A percentile compares a stretch with the other conserved stretches of the same genome.
Conservation (phyloP, 2,797 vertebrate genomes). For the Anabacerthia variegaticeps region DNA sequence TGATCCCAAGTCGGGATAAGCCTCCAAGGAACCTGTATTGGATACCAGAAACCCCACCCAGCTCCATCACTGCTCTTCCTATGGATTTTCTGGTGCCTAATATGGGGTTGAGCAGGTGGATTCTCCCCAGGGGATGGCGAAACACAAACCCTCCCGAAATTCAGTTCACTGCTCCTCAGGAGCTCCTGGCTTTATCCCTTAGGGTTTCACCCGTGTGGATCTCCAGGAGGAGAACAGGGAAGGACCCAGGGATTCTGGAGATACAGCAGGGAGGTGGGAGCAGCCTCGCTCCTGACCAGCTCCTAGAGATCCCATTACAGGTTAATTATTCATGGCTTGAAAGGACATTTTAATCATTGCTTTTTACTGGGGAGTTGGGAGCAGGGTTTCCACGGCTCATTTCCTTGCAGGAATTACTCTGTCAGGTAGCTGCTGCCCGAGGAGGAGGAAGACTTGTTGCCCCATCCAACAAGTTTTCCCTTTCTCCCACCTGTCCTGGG, state of each 20-base stretch:
- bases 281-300: background rate
- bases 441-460: too few relatives aligned
- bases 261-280: background rate
- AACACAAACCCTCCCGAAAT: too few relatives aligned
- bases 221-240: too few relatives aligned
- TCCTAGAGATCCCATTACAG: background rate
- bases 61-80: too few relatives aligned
- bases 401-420: background rate
- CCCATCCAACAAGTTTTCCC: background rate
- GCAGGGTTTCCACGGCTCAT: background rate
- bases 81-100: background rate
- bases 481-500: background rate
- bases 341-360: background rate
- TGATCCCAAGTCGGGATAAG: too few relatives aligned
- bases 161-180: too few relatives aligned
- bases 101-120: background rate
- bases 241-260: too few relatives aligned
- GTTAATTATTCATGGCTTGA: slow-evolving; percentile 51
- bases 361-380: background rate
- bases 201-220: accelerated
- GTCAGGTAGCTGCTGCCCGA: accelerated
- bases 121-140: too few relatives aligned
- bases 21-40: too few relatives aligned
- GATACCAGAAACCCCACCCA: too few relatives aligned
- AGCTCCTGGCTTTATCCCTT: background rate